These are phyloP conservation scores for Araneus ventricosus DNA, from an alignment of 1,140 invertebrate genomes.

Conservation along the genomic window DNA sequence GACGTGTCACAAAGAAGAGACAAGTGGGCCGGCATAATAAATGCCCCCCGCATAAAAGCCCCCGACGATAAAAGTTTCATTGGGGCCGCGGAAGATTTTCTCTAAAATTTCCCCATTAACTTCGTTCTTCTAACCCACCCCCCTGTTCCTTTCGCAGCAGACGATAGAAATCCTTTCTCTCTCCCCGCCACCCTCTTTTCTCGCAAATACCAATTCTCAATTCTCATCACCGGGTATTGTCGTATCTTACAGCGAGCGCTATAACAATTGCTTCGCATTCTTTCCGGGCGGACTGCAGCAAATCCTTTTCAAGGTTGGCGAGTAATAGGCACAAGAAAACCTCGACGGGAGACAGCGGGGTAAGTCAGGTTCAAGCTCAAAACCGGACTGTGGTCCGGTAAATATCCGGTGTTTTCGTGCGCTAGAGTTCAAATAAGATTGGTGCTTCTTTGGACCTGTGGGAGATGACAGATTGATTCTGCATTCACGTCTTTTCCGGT, in stretches of 20 bases:
- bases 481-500: no score
- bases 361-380: not conserved
- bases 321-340: slow-evolving; percentile 4
- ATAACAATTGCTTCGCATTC: slow-evolving; percentile 63
- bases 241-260: slow-evolving; percentile 40
- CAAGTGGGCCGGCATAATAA: slow-evolving; percentile 70
- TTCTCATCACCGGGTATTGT: slow-evolving; percentile 68
- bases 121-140: slow-evolving; percentile 5
- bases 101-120: slow-evolving; percentile 70
- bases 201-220: slow-evolving; percentile 68
- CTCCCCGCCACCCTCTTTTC: not conserved
- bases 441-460: no score
- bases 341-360: not conserved
- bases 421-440: no score
- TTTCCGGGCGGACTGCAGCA: not conserved
- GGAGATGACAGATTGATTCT: no score
- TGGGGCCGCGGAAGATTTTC: slow-evolving; percentile 62
- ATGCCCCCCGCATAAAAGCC: slow-evolving; percentile 66
- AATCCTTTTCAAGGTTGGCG: slow-evolving; percentile 50
- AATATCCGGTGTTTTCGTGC: no score
- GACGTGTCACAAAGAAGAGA: slow-evolving; percentile 59
- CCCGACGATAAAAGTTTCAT: slow-evolving; percentile 70
- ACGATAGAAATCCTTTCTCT: not conserved
- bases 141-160: not conserved
- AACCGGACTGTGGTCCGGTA: not conserved